phyloP scores from a whole-genome alignment of 2,888 invertebrate species.

The Melangyna quadrimaculata region DNA sequence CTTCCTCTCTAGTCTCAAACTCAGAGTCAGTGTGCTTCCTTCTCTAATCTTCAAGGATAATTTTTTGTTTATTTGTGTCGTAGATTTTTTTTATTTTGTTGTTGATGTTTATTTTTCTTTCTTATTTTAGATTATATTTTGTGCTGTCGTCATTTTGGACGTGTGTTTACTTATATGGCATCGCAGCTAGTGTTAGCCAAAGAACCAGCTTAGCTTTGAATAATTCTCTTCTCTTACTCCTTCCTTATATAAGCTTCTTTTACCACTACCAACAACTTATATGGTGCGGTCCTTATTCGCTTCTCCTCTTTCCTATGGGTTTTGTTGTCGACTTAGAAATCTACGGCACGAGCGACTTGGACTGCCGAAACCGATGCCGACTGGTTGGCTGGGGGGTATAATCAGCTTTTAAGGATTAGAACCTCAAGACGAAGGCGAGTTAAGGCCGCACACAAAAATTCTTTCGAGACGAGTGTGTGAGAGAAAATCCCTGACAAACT shows the following conservation, averaged over 20 bases:
- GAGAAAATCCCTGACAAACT: slow-evolving; percentile 55
- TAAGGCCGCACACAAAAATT: slow-evolving; percentile 34
- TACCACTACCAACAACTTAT: background rate
- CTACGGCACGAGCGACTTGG: background rate
- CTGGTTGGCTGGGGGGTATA: slow-evolving; percentile 23
- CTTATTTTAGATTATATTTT: slow-evolving; percentile 32
- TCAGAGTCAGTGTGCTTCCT: background rate
- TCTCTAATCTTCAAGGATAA: slow-evolving; percentile 58
- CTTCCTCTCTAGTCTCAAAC: background rate
- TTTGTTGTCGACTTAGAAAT: background rate
- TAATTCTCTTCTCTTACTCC: slow-evolving; percentile 47
- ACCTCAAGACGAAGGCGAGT: slow-evolving; percentile 24
- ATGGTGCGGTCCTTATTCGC: background rate
- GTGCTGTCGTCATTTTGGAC: slow-evolving; percentile 43
- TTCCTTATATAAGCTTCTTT: background rate
- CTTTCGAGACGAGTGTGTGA: background rate
- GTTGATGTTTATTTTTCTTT: background rate
- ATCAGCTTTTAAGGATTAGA: slow-evolving; percentile 60
- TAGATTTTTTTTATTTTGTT: slow-evolving; percentile 7
- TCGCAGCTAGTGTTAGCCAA: slow-evolving; percentile 7
- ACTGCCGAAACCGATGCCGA: background rate
- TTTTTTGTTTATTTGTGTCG: slow-evolving; percentile 26
- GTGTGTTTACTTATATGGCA: slow-evolving; percentile 57
- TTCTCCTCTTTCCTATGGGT: background rate
- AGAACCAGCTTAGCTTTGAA: slow-evolving; percentile 49